Evolutionary conservation across 2,888 invertebrate genomes (phyloP).

Genomic region (Pterostichus madidus): DNA sequence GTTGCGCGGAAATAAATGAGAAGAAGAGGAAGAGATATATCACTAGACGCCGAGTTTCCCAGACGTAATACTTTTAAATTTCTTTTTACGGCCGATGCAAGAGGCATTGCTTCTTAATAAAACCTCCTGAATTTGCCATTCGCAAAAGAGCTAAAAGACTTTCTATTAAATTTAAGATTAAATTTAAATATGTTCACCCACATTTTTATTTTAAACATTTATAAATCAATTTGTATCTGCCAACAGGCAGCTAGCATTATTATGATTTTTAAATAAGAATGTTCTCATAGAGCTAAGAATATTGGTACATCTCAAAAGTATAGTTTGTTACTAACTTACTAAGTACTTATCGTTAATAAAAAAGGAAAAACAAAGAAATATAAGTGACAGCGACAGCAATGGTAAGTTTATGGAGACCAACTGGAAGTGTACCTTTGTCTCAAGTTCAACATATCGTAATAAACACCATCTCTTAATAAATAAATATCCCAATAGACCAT

Average conservation of each 20-base stretch:
- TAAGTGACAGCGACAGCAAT: too few species aligned
- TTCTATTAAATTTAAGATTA: conserved; percentile 35
- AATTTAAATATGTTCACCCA: conserved; percentile 35
- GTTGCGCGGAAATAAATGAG: conserved; percentile 54
- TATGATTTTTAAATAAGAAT: too few species aligned
- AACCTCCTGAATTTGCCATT: conserved; percentile 45
- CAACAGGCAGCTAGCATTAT: neutral
- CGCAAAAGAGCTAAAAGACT: conserved; percentile 32
- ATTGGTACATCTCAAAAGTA: too few species aligned
- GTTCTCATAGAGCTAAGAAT: too few species aligned
- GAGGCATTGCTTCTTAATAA: conserved; percentile 48
- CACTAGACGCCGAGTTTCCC: conserved; percentile 47
- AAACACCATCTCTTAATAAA: too few species aligned
- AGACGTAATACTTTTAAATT: conserved; percentile 53
- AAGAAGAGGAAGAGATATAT: conserved; percentile 54
- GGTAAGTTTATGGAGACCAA: too few species aligned
- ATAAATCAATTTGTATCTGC: neutral
- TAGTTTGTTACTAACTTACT: too few species aligned
- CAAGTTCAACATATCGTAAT: too few species aligned
- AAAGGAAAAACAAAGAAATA: too few species aligned
- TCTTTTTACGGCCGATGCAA: conserved; percentile 47
- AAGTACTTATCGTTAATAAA: too few species aligned
- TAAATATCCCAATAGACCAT: too few species aligned
- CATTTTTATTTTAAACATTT: conserved; percentile 43
- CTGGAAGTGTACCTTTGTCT: too few species aligned